These are phyloP conservation scores for Oxystoma pomonae DNA, from an alignment of 2,888 invertebrate species.

Conservation along the genomic window DNA sequence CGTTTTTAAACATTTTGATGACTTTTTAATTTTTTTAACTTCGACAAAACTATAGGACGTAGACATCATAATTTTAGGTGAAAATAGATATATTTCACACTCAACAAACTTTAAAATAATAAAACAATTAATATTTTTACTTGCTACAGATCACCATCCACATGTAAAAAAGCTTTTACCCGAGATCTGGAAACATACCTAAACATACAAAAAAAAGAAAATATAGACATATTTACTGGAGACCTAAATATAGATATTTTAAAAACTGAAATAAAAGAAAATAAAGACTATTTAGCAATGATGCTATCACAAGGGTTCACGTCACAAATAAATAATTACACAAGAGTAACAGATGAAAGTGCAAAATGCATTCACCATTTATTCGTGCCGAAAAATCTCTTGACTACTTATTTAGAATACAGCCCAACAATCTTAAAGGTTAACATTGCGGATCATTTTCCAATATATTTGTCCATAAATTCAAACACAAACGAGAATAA, in stretches of 20 bases:
- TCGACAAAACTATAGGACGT: too few relatives aligned
- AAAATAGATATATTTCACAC: too few relatives aligned
- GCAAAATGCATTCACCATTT: neutral
- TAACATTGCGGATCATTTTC: neutral
- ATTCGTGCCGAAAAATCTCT: neutral
- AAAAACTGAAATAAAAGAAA: neutral
- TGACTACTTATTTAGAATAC: neutral
- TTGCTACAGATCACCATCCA: neutral
- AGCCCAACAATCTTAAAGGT: neutral
- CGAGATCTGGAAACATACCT: neutral
- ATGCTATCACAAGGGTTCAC: neutral
- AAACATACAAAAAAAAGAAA: neutral
- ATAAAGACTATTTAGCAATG: neutral
- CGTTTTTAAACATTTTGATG: too few relatives aligned
- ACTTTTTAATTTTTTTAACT: too few relatives aligned
- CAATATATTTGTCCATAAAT: neutral
- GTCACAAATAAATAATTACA: neutral
- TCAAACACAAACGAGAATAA: neutral
- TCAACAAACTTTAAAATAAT: neutral
- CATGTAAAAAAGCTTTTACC: neutral
- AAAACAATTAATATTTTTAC: neutral
- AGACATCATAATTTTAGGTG: too few relatives aligned
- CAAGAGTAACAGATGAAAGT: neutral
- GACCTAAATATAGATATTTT: neutral
- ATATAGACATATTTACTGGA: neutral